Percentiles rank a stretch among this genome's conserved stretches.
Conservation (phyloP, 2,797 vertebrate genomes). For the Onychomys arenicola region DNA sequence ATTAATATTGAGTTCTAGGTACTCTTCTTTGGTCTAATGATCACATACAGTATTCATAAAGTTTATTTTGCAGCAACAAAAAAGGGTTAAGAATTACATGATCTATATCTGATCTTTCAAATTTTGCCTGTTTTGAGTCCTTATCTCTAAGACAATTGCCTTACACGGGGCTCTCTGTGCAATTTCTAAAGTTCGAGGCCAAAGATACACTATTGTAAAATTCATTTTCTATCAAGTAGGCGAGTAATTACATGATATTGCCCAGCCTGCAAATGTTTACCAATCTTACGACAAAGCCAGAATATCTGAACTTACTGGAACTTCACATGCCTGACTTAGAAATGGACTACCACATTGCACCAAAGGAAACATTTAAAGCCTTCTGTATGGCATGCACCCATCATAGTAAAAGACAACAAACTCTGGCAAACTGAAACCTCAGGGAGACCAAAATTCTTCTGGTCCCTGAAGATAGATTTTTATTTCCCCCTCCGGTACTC, state of each 20-base stretch:
- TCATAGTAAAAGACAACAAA: constrained; percentile 83
- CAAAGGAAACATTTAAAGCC: constrained; percentile 83
- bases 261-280: constrained; percentile 83
- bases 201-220: constrained; percentile 87
- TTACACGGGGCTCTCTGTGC: constrained; percentile 78
- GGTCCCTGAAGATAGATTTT: constrained; percentile 36
- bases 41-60: constrained; percentile 83
- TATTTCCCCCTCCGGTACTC: background rate
- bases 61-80: constrained; percentile 86
- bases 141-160: constrained; percentile 85
- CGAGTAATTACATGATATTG: constrained; percentile 81
- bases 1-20: constrained; percentile 83
- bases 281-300: constrained; percentile 81
- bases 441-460: constrained; percentile 66
- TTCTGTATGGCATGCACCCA: constrained; percentile 84
- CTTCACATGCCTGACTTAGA: constrained; percentile 85
- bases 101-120: constrained; percentile 84
- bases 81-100: constrained; percentile 83
- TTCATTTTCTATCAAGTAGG: constrained; percentile 84
- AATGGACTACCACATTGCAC: constrained; percentile 84
- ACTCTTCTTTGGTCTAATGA: constrained; percentile 86
- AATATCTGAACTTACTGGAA: constrained; percentile 85
- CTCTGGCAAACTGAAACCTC: constrained; percentile 78
- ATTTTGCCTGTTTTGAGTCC: constrained; percentile 85
- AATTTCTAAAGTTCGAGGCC: constrained; percentile 78